Conservation (phyloP, 2,797 vertebrate species). For the Notoglanidium macrostoma region DNA sequence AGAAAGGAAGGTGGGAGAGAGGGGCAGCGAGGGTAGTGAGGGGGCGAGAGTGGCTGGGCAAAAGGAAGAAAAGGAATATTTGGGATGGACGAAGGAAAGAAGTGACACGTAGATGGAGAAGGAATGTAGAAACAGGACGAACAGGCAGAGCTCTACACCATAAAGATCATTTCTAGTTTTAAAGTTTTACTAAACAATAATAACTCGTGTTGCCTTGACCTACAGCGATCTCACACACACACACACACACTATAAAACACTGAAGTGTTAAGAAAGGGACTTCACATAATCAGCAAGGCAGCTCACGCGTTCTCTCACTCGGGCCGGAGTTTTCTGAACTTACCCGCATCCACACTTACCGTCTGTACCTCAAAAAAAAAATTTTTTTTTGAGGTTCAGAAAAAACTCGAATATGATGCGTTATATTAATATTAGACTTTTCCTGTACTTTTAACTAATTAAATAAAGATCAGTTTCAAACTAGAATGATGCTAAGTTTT, state of each 20-base stretch:
- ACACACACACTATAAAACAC: not conserved
- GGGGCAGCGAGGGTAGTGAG: too few relatives aligned
- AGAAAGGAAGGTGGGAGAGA: not conserved
- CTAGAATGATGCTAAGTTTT: not conserved
- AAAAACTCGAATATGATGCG: not conserved
- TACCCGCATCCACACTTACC: slow-evolving; percentile 47
- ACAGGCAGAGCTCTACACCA: too few relatives aligned
- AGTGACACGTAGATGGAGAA: not conserved
- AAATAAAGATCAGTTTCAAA: too few relatives aligned
- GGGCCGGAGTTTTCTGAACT: slow-evolving; percentile 14
- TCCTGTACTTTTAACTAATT: too few relatives aligned
- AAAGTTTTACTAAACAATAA: not conserved
- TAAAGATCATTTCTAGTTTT: too few relatives aligned
- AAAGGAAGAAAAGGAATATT: not conserved
- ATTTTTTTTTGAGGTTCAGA: slow-evolving; percentile 35
- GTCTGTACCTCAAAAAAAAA: slow-evolving; percentile 32
- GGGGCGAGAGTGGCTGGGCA: too few relatives aligned
- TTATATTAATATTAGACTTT: not conserved
- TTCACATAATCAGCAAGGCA: not conserved
- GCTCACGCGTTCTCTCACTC: not conserved
- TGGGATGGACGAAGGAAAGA: not conserved
- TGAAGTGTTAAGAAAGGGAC: slow-evolving; percentile 29
- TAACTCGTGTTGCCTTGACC: too few relatives aligned
- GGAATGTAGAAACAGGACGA: too few relatives aligned
- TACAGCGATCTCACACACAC: not conserved